phyloP scores from a whole-genome alignment of 2,113 vertebrate species.

The Neodon shergylaensis region DNA sequence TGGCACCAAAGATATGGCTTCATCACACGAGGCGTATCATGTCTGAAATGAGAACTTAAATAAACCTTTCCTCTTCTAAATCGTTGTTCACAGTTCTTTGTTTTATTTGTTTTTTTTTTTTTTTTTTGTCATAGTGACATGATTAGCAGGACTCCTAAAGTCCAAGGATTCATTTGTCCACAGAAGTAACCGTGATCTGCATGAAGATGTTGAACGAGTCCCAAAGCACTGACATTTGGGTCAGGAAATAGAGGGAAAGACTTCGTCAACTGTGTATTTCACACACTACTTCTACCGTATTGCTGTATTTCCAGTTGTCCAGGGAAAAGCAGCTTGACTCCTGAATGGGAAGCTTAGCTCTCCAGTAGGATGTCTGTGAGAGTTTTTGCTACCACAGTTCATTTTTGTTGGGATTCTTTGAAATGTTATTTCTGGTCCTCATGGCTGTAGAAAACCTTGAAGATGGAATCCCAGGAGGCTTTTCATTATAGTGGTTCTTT shows the following conservation, averaged over 20 bases:
- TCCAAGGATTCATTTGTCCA: not conserved
- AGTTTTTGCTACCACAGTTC: not conserved
- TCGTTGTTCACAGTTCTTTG: not conserved
- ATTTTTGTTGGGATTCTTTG: not conserved
- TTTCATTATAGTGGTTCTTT: not conserved
- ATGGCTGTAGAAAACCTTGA: not conserved
- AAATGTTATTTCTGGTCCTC: not conserved
- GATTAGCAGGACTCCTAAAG: not conserved
- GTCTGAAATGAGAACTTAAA: not conserved
- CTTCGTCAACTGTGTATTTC: not conserved
- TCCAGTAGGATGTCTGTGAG: not conserved
- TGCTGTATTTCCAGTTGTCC: not conserved
- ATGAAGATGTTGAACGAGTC: not conserved
- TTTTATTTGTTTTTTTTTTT: too few relatives aligned
- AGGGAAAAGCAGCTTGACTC: not conserved
- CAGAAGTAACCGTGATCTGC: not conserved
- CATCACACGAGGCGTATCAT: too few relatives aligned
- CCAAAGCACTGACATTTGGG: not conserved
- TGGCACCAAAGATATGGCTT: not conserved
- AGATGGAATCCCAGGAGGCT: not conserved
- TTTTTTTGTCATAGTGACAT: not conserved
- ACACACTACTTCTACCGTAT: not conserved
- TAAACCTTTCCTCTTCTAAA: not conserved
- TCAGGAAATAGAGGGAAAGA: not conserved
- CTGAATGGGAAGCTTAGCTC: not conserved